Evolutionary conservation across 35 echinoderm and acorn worm genomes (phyloP).

Genomic region (Apostichopus californicus): DNA sequence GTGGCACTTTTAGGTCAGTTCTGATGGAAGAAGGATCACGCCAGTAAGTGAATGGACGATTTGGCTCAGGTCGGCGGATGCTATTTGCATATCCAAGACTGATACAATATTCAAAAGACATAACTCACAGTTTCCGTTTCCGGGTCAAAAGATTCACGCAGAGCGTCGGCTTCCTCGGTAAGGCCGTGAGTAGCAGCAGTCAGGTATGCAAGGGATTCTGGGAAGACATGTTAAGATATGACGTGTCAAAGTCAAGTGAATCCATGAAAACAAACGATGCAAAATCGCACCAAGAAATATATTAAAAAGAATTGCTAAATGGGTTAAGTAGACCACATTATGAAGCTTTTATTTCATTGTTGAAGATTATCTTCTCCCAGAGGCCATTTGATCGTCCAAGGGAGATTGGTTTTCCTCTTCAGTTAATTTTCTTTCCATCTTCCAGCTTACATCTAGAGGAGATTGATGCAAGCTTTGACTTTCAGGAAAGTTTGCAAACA

Average conservation of each 20-base stretch:
- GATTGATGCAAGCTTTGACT: slow-evolving; percentile 36
- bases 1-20: too few species aligned
- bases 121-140: slow-evolving; percentile 59
- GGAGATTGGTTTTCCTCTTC: slow-evolving; percentile 14
- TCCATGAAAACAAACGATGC: too few species aligned
- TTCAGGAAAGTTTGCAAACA: slow-evolving; percentile 15
- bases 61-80: too few species aligned
- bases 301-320: too few species aligned
- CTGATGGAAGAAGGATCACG: too few species aligned
- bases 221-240: not conserved
- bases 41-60: too few species aligned
- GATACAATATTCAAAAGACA: not conserved
- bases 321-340: too few species aligned
- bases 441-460: not conserved
- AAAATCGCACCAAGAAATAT: too few species aligned
- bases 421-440: not conserved
- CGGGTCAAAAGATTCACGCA: slow-evolving; percentile 73
- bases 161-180: slow-evolving; percentile 72
- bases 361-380: slow-evolving; percentile 30
- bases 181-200: slow-evolving; percentile 93
- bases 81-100: too few species aligned
- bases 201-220: slow-evolving; percentile 96
- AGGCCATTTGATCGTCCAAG: not conserved
- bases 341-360: not conserved
- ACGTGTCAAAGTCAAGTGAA: too few species aligned